These are phyloP conservation scores for Sebastes glaucus DNA, from an alignment of 2,797 vertebrate genomes.

Conservation along the genomic window DNA sequence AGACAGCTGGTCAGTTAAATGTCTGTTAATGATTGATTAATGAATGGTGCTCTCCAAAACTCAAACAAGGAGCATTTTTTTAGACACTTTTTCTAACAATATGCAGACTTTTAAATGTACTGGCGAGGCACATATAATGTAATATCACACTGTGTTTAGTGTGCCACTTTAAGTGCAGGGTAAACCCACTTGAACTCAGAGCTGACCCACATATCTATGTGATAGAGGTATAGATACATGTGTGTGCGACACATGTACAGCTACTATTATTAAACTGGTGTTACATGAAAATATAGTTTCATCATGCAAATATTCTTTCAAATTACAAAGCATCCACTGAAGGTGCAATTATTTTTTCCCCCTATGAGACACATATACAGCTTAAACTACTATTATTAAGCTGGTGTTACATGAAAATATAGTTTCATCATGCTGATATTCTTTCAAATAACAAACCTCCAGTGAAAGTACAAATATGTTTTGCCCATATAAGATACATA, in stretches of 20 bases:
- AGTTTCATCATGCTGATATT: background rate
- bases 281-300: too few species aligned
- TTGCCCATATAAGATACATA: background rate
- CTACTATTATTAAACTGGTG: background rate
- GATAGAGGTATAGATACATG: background rate
- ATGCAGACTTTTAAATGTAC: background rate
- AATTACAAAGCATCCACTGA: background rate
- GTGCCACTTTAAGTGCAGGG: constrained; percentile 2
- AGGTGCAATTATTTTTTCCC: background rate
- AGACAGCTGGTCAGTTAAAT: background rate
- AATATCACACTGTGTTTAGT: constrained; percentile 3
- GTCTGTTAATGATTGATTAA: constrained; percentile 13
- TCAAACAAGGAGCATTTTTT: background rate
- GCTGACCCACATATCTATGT: constrained; percentile 11
- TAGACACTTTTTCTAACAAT: background rate
- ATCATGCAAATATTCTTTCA: background rate
- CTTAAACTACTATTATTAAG: too few species aligned
- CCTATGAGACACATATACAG: background rate
- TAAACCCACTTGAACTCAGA: constrained; percentile 20
- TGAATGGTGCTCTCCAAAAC: background rate
- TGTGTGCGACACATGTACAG: background rate
- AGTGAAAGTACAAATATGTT: background rate
- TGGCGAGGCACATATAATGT: background rate
- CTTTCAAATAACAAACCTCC: background rate
- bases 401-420: background rate